Conservation (phyloP, 2,797 vertebrate species). For the Lagodon rhomboides region DNA sequence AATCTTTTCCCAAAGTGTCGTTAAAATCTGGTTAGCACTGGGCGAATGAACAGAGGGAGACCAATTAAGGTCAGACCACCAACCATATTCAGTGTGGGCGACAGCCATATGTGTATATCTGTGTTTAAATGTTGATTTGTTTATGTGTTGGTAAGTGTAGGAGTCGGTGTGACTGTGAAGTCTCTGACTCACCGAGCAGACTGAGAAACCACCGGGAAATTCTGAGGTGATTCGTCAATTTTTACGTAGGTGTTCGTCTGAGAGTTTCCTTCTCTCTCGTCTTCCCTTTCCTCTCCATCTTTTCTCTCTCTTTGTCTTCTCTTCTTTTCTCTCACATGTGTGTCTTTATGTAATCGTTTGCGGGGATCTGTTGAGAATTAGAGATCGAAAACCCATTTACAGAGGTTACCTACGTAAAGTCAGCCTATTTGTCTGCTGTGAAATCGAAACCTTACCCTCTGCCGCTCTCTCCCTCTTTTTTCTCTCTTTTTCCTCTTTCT, state of each 20-base stretch:
- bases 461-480: constrained; percentile 30
- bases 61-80: constrained; percentile 50
- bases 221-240: constrained; percentile 51
- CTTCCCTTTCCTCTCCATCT: no score
- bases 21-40: constrained; percentile 10
- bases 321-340: constrained; percentile 1
- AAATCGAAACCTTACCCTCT: constrained; percentile 79
- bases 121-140: constrained; percentile 53
- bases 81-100: constrained; percentile 41
- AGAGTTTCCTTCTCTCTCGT: constrained; percentile 8
- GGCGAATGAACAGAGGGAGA: constrained; percentile 25
- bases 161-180: constrained; percentile 45
- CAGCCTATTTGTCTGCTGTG: constrained; percentile 76
- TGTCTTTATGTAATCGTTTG: constrained; percentile 71
- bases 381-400: constrained; percentile 81
- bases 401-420: constrained; percentile 76
- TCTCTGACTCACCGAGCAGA: constrained; percentile 50
- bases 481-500: constrained; percentile 4
- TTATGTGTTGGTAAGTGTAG: constrained; percentile 47
- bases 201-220: constrained; percentile 40
- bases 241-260: constrained; percentile 44
- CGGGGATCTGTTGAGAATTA: constrained; percentile 76
- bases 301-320: background rate
- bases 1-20: constrained; percentile 15
- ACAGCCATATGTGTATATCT: constrained; percentile 45